Conservation (phyloP, 2,797 vertebrate genomes). For the Muscicapa comitata region DNA sequence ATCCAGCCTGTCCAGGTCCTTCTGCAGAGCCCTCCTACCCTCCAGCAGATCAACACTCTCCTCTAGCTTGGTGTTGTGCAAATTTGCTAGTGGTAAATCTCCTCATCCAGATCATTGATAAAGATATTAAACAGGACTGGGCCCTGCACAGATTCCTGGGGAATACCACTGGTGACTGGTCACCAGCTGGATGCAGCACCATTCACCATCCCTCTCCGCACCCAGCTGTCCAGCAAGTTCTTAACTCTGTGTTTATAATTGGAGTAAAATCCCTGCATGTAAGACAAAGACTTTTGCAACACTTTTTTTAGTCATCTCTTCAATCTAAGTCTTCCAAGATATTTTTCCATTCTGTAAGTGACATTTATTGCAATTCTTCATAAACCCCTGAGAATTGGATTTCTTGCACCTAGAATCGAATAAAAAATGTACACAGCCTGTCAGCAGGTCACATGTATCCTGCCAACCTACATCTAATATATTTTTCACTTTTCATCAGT, state of each 20-base stretch:
- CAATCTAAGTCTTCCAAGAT: conserved; percentile 12
- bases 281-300: conserved; percentile 38
- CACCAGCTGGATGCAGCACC: background rate
- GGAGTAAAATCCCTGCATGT: background rate
- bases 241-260: background rate
- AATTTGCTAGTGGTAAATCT: background rate
- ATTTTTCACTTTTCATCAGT: conserved; percentile 71
- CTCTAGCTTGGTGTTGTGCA: background rate
- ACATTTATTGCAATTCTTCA: conserved; percentile 57
- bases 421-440: conserved; percentile 67
- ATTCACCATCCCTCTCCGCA: background rate
- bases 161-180: background rate
- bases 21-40: background rate
- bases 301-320: background rate
- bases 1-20: background rate
- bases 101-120: background rate
- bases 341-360: conserved; percentile 46
- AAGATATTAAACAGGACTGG: background rate
- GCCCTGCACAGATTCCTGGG: background rate
- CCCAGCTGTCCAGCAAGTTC: background rate
- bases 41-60: background rate
- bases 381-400: conserved; percentile 46
- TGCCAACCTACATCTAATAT: conserved; percentile 68
- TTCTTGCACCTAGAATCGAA: conserved; percentile 10
- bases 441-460: conserved; percentile 69